phyloP scores from a whole-genome alignment of 2,797 vertebrate genomes.

The Erithacus rubecula region DNA sequence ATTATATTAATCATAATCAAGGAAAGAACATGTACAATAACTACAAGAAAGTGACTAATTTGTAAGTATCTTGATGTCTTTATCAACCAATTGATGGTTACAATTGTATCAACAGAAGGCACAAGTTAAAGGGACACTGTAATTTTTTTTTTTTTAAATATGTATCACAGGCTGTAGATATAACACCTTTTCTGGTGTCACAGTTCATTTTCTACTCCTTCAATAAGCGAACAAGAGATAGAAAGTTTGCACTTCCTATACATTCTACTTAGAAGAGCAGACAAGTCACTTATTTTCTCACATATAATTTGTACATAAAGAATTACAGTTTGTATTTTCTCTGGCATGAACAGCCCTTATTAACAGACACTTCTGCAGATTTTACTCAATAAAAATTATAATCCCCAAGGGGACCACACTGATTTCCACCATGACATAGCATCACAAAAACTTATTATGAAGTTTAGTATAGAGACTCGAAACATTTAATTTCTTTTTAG shows the following conservation, averaged over 20 bases:
- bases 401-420: neutral
- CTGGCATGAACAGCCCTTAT: neutral
- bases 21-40: neutral
- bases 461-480: neutral
- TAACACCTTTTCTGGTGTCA: neutral
- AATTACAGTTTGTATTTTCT: neutral
- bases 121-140: conserved; percentile 51
- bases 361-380: neutral
- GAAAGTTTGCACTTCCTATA: neutral
- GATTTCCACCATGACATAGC: neutral
- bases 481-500: neutral
- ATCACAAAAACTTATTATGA: neutral
- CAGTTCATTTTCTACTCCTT: neutral
- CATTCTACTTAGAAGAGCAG: neutral
- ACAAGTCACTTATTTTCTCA: neutral
- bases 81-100: neutral
- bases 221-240: neutral
- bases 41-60: neutral
- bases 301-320: neutral
- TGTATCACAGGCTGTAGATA: neutral
- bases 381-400: neutral
- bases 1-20: conserved; percentile 25
- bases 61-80: neutral
- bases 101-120: neutral
- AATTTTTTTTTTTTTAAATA: neutral